A percentile compares a stretch with the other conserved stretches of the same genome.
These are phyloP conservation scores for Ashinkailepas kermadecensis DNA, from an alignment of 2,888 invertebrate species.

Conservation along the genomic window DNA sequence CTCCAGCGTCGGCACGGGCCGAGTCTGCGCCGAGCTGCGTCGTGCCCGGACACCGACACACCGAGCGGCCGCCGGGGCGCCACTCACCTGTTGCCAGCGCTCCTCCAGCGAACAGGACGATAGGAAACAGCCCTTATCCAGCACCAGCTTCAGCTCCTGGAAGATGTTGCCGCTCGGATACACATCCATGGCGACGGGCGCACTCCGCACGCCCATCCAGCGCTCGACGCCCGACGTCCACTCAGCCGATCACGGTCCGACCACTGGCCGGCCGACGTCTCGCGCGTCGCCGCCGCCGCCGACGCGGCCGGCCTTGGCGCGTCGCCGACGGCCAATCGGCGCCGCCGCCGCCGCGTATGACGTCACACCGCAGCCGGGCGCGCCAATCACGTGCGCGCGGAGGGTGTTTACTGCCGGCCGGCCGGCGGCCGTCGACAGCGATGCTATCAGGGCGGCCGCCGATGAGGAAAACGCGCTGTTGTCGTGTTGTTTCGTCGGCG, in stretches of 20 bases:
- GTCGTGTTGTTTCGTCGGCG: too few relatives aligned
- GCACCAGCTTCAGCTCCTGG: conserved; percentile 92
- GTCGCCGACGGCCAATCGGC: neutral
- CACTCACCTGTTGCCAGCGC: conserved; percentile 93
- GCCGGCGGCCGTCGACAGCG: neutral
- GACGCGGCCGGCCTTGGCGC: neutral
- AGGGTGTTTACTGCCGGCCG: neutral
- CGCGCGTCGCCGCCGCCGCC: neutral
- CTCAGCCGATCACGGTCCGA: neutral
- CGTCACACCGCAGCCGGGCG: neutral
- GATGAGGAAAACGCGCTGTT: too few relatives aligned
- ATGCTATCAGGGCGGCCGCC: too few relatives aligned
- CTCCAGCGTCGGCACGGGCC: too few relatives aligned
- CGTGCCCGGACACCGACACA: too few relatives aligned
- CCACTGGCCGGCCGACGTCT: neutral
- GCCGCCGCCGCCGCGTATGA: neutral
- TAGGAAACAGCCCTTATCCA: conserved; percentile 95
- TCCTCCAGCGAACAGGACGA: conserved; percentile 91
- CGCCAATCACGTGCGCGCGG: neutral
- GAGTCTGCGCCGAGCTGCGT: too few relatives aligned
- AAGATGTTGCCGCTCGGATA: conserved; percentile 95
- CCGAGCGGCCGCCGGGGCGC: too few relatives aligned
- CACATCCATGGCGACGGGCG: conserved; percentile 70
- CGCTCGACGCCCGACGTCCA: neutral
- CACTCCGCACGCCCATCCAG: too few relatives aligned